Conservation (phyloP, 2,797 vertebrate genomes). For the Allobates femoralis region DNA sequence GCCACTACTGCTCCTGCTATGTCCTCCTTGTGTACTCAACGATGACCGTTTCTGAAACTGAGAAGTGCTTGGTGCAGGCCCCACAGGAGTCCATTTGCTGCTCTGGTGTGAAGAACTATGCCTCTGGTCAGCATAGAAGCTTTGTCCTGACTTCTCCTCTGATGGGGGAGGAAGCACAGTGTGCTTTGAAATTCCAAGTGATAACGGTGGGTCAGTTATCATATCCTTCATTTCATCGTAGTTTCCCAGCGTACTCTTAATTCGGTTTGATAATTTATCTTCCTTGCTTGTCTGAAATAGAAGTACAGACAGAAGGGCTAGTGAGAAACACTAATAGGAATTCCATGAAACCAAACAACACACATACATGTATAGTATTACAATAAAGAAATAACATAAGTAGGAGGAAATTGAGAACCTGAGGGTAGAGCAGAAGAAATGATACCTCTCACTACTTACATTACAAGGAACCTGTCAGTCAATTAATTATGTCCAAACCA, state of each 20-base stretch:
- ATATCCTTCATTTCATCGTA: slow-evolving; percentile 99
- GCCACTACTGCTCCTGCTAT: slow-evolving; percentile 74
- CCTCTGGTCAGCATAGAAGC: slow-evolving; percentile 87
- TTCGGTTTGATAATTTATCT: slow-evolving; percentile 97
- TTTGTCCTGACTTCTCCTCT: slow-evolving; percentile 87
- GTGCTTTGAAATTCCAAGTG: slow-evolving; percentile 84
- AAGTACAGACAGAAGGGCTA: not conserved
- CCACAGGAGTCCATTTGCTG: slow-evolving; percentile 98
- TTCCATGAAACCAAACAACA: not conserved
- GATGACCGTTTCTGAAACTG: slow-evolving; percentile 90
- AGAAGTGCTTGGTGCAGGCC: slow-evolving; percentile 86
- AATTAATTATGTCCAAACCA: too few relatives aligned
- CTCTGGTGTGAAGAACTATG: slow-evolving; percentile 85
- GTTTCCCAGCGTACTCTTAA: slow-evolving; percentile 99
- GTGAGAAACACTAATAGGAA: not conserved
- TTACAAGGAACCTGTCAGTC: too few relatives aligned
- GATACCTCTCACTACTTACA: too few relatives aligned
- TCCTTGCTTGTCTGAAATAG: slow-evolving; percentile 91
- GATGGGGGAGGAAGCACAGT: slow-evolving; percentile 81
- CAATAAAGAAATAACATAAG: too few relatives aligned
- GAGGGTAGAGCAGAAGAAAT: too few relatives aligned
- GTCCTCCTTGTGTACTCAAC: slow-evolving; percentile 79
- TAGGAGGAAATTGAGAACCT: too few relatives aligned
- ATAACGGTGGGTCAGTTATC: slow-evolving; percentile 90
- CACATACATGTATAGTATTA: not conserved